These are phyloP conservation scores for Bradypodion ventrale DNA, from an alignment of 2,797 vertebrate species.

Conservation along the genomic window DNA sequence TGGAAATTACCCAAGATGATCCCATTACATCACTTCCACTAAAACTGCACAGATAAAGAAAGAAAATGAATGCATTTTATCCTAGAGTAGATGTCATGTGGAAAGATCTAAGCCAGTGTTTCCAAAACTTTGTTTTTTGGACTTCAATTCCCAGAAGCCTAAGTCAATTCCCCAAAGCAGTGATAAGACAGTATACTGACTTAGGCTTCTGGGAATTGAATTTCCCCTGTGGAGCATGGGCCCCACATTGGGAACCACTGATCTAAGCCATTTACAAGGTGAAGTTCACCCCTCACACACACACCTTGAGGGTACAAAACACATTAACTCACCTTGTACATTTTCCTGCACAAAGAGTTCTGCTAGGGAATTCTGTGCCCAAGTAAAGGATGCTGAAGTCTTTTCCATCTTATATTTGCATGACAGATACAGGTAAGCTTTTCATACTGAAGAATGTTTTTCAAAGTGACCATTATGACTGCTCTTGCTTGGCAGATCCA, in stretches of 20 bases:
- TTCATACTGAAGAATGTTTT: slow-evolving; percentile 7
- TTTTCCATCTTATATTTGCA: not conserved
- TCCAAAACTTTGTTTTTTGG: too few species aligned
- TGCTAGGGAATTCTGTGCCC: not conserved
- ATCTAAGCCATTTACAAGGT: not conserved
- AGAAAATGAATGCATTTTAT: not conserved
- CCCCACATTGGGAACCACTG: too few species aligned
- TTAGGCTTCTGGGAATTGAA: too few species aligned
- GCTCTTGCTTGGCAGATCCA: not conserved
- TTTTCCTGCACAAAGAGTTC: not conserved
- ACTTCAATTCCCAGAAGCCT: too few species aligned
- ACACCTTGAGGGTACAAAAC: not conserved
- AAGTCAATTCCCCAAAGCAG: too few species aligned
- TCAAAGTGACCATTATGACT: not conserved
- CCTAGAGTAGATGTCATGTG: not conserved
- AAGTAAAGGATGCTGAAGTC: not conserved
- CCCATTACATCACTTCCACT: not conserved
- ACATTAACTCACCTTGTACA: not conserved
- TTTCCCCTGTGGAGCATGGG: too few species aligned
- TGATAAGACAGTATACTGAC: too few species aligned
- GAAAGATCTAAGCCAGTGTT: too few species aligned
- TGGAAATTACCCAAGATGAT: not conserved
- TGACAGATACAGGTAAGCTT: not conserved
- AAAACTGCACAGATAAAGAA: not conserved
- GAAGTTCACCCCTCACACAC: not conserved